A percentile compares a stretch with the other conserved stretches of the same genome.
These are phyloP conservation scores for Philonicus albiceps DNA, from an alignment of 2,888 invertebrate species.

Conservation along the genomic window DNA sequence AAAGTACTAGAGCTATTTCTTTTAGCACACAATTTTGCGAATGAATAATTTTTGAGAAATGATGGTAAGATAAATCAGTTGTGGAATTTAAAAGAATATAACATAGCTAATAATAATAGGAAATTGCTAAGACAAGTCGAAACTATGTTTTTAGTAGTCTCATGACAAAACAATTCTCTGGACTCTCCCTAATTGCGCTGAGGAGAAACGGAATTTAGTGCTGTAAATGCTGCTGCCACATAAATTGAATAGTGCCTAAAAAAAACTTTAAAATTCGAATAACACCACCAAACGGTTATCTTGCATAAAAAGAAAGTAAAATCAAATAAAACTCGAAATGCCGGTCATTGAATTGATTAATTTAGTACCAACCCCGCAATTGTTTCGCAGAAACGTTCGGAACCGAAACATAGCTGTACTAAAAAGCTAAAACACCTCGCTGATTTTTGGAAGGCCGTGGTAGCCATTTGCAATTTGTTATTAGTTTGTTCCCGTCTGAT, in stretches of 20 bases:
- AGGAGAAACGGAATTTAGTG: background rate
- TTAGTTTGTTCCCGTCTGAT: conserved; percentile 42
- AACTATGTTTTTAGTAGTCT: background rate
- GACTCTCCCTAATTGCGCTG: background rate
- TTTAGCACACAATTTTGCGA: background rate
- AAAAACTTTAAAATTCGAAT: background rate
- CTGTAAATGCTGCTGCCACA: background rate
- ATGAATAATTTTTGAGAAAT: background rate
- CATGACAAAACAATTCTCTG: background rate
- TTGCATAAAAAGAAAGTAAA: background rate
- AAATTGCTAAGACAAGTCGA: background rate
- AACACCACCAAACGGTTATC: background rate
- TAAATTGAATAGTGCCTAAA: background rate
- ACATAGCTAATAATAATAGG: background rate
- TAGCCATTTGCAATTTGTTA: conserved; percentile 48
- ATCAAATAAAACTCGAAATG: conserved; percentile 8
- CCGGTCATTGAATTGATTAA: background rate
- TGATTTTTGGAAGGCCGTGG: conserved; percentile 19
- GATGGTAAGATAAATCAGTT: background rate
- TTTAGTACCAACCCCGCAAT: background rate
- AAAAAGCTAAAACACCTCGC: conserved; percentile 18
- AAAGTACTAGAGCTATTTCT: background rate
- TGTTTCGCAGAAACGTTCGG: background rate
- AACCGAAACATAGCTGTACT: background rate
- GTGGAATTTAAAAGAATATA: background rate